Evolutionary conservation across 2,888 invertebrate genomes (phyloP), one percentile per base, ranked within the genome.

Genomic region (Eristalinus aeneus): DNA sequence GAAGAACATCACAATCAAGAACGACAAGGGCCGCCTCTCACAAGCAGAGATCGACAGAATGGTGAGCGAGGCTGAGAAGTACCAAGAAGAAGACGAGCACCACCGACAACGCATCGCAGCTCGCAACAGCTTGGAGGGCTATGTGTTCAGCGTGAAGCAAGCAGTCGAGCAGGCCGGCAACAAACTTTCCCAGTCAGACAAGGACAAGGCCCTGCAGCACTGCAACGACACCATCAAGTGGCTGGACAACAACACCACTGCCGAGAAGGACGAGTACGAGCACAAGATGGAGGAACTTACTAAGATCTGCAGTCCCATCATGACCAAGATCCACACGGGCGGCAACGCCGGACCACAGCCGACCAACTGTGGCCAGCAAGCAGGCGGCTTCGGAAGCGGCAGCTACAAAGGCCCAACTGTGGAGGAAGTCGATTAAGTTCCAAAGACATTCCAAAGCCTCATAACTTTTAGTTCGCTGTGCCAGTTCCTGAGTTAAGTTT

Each of bases 31-130:
- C 0, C 94, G 97, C 6, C 93, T 97, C 64, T 96, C 96, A 20
- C 96, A 97, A 90, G 95, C 95, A 9, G 97, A 97, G 16, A 97
- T 97, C 88, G 96, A 97, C 87, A 93, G 95, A 82, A 97, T 96
- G 96, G 92, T 96, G 36, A 92, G 94, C 3, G 96, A 96, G 87
- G 96, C 96, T 0, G 96, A 96, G 89, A 93, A 93, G 68, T 96
- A 95, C 92, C 94, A 94, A 60, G 95, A 95, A 53, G 96, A 96
- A 89, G 96, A 97, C 89, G 95, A 95, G 77, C 94, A 94, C 88
- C 96, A 96, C 89, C 93, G 94, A 12, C 94, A 96, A 88, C 93
- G 95, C 60, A 94, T 97, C 11, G 91, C 94, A 0, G 94, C 96
- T 23, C 94, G 96, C 86, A 97, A 97, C 92, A 93, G 94, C 88